These are phyloP conservation scores for Streptopelia turtur DNA, from an alignment of 2,797 vertebrate genomes.

Conservation along the genomic window DNA sequence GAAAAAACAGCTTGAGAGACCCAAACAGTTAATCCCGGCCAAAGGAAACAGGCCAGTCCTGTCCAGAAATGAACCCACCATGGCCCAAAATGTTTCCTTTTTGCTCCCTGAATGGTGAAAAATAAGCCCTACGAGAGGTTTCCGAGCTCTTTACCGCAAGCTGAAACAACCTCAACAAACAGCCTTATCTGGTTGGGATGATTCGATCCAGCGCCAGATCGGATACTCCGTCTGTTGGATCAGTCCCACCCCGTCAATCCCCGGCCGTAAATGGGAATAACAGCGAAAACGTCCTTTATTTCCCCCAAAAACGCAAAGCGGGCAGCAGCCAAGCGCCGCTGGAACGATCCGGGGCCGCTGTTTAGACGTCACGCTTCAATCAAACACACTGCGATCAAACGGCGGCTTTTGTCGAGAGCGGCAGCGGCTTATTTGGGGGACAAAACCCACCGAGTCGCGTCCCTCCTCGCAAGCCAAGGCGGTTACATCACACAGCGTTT, in stretches of 20 bases:
- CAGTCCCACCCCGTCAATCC: too few relatives aligned
- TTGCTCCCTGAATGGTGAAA: not conserved
- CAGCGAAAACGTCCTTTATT: not conserved
- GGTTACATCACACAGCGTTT: not conserved
- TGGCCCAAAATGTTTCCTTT: not conserved
- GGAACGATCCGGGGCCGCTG: not conserved
- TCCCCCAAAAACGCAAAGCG: not conserved
- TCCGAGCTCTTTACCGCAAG: not conserved
- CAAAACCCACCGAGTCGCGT: not conserved
- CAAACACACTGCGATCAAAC: not conserved
- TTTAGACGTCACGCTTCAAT: not conserved
- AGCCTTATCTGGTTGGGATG: not conserved
- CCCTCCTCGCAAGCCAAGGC: constrained; percentile 8
- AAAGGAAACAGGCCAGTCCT: not conserved
- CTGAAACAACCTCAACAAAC: not conserved
- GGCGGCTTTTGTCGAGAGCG: not conserved
- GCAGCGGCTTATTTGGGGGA: not conserved
- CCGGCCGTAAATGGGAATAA: not conserved
- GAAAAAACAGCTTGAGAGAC: accelerated
- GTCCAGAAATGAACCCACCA: accelerated
- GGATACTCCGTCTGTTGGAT: not conserved
- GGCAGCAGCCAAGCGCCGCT: not conserved
- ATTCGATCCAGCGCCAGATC: not conserved
- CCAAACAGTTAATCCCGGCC: not conserved
- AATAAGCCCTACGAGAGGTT: not conserved